phyloP scores from a whole-genome alignment of 2,888 invertebrate species.

The Penaeus monodon region DNA sequence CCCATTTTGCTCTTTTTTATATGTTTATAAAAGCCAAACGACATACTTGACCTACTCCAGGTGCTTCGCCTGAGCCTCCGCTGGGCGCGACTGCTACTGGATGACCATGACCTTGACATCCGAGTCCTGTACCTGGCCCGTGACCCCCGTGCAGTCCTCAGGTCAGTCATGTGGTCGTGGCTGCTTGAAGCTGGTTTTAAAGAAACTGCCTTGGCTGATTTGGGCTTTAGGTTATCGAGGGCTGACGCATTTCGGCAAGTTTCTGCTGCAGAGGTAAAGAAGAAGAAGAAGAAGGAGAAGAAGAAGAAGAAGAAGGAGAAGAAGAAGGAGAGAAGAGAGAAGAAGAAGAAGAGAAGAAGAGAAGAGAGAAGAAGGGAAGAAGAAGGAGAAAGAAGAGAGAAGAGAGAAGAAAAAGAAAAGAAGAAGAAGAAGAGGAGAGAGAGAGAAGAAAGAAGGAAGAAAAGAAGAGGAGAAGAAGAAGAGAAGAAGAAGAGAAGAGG shows the following conservation, averaged over 20 bases:
- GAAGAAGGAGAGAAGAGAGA: not conserved
- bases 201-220: not conserved
- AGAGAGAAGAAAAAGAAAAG: not conserved
- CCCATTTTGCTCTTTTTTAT: not conserved
- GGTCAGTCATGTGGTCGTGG: not conserved
- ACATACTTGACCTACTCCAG: not conserved
- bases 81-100: constrained; percentile 17
- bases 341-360: not conserved
- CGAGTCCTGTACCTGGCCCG: constrained; percentile 32
- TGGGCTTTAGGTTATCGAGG: no score
- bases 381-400: not conserved
- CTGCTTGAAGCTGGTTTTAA: not conserved
- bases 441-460: no score
- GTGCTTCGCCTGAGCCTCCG: constrained; percentile 31
- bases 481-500: not conserved
- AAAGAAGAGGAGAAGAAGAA: not conserved
- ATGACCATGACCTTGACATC: constrained; percentile 10
- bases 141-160: constrained; percentile 40
- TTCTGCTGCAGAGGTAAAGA: no score
- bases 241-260: no score
- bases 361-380: no score
- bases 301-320: not conserved
- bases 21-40: not conserved
- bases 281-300: no score
- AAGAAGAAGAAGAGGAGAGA: no score